Evolutionary conservation across 2,113 vertebrate species (phyloP), one percentile per base, ranked within the genome.

Genomic region (Megaptera novaeangliae): DNA sequence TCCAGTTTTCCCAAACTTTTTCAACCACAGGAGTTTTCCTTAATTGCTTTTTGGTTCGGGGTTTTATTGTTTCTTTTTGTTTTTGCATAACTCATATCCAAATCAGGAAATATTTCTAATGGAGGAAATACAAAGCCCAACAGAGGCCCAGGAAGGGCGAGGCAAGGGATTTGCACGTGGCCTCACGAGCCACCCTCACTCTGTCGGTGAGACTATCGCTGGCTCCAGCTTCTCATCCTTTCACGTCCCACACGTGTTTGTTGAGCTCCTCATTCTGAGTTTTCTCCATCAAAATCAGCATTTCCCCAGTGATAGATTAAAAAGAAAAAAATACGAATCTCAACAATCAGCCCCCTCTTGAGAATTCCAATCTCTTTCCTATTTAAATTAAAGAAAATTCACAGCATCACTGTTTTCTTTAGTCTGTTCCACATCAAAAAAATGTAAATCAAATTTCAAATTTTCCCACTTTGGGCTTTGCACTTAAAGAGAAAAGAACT

Each of bases 401-500:
- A 34, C n/a, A 91, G 8, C 46, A 77, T 95, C 72, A 69, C 5
- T 89, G n/a, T 83, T 95, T 95, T 61, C 92, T 97, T 95, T 93
- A 63, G 41, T 74, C 41, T 96, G 52, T 57, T 71, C 57, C 63
- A 44, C 55, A 94, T 64, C 0, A 91, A 91, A 97, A 95, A 49
- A n/a, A 74, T 5, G 78, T 69, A 92, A 98, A 96, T 94, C 63
- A 87, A 89, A 97, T 75, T 93, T 93, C 39, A 94, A 96, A 84
- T 94, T 72, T 96, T 89, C 78, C 84, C 59, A 96, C 93, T 97
- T 97, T 90, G 72, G 82, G 52, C 34, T 97, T 91, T 96, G 52
- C 49, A 96, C 61, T 97, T 96, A 88, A 93, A 85, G 49, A 91
- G 72, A 72, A 94, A 80, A 96, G 95, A 97, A 93, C 95, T 95